Evolutionary conservation across 2,113 vertebrate genomes (phyloP).

Genomic region (Chitala chitala): DNA sequence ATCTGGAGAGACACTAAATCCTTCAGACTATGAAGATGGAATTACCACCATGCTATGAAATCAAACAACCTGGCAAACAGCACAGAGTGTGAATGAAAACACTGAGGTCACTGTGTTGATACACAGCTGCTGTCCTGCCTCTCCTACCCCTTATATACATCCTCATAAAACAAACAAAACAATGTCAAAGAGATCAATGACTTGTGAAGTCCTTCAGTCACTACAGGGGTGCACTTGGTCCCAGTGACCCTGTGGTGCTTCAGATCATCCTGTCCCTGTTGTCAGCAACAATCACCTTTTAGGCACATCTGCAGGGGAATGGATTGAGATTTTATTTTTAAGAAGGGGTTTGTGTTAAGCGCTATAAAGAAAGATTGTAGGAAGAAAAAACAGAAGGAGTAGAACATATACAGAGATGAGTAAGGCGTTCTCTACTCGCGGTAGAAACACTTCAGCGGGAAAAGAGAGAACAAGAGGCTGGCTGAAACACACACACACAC

Average conservation of each 20-base stretch:
- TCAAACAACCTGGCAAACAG: neutral
- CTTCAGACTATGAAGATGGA: neutral
- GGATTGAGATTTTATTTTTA: neutral
- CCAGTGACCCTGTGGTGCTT: neutral
- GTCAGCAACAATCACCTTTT: no score
- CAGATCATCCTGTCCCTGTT: neutral
- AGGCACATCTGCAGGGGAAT: no score
- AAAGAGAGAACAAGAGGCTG: neutral
- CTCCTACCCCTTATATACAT: neutral
- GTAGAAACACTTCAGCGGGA: neutral
- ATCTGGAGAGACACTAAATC: no score
- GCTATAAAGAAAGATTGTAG: neutral
- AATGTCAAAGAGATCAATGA: neutral
- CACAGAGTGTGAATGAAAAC: neutral
- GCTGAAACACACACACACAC: no score
- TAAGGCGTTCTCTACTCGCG: neutral
- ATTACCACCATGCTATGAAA: neutral
- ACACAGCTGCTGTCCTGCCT: neutral
- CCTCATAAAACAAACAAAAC: neutral
- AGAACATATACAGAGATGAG: neutral
- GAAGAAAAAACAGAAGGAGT: neutral
- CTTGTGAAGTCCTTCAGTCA: neutral
- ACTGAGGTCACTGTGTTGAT: neutral
- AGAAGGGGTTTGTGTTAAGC: neutral
- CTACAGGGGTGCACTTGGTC: neutral